These are phyloP conservation scores for Gisinianus flammeolus DNA, from an alignment of 2,888 invertebrate genomes.

Conservation along the genomic window DNA sequence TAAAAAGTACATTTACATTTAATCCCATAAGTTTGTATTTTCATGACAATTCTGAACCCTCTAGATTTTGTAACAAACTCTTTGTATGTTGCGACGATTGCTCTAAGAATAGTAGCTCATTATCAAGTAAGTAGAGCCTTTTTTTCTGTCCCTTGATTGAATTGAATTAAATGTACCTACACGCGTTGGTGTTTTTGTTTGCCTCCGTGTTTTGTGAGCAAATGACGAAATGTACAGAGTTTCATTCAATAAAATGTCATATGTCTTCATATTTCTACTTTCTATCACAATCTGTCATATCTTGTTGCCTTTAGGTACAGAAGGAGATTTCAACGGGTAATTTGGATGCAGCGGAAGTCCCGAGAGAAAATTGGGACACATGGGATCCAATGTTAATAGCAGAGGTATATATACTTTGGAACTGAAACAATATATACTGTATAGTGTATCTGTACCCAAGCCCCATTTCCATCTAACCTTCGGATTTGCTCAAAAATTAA, in stretches of 20 bases:
- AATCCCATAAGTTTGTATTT: no score
- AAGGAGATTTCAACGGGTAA: slow-evolving; percentile 67
- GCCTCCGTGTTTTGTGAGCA: no score
- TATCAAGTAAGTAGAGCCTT: slow-evolving; percentile 80
- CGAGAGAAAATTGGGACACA: slow-evolving; percentile 92
- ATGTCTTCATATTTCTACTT: no score
- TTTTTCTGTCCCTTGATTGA: no score
- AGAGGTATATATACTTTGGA: slow-evolving; percentile 71
- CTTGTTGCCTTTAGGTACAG: slow-evolving; percentile 68
- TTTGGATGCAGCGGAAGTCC: slow-evolving; percentile 59
- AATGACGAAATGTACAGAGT: no score
- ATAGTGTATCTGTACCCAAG: neutral
- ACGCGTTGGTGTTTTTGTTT: no score
- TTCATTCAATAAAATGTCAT: no score
- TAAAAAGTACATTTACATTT: no score
- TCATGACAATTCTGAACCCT: no score
- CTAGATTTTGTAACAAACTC: slow-evolving; percentile 98
- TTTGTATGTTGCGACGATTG: slow-evolving; percentile 95
- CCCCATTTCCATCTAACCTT: neutral
- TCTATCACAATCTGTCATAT: neutral
- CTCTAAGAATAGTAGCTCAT: slow-evolving; percentile 92
- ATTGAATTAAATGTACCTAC: no score
- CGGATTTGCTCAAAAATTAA: neutral
- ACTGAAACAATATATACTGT: neutral
- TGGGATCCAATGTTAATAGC: slow-evolving; percentile 98